These are phyloP conservation scores for Manis javanica DNA, from an alignment of 2,797 vertebrate genomes.

Conservation along the genomic window DNA sequence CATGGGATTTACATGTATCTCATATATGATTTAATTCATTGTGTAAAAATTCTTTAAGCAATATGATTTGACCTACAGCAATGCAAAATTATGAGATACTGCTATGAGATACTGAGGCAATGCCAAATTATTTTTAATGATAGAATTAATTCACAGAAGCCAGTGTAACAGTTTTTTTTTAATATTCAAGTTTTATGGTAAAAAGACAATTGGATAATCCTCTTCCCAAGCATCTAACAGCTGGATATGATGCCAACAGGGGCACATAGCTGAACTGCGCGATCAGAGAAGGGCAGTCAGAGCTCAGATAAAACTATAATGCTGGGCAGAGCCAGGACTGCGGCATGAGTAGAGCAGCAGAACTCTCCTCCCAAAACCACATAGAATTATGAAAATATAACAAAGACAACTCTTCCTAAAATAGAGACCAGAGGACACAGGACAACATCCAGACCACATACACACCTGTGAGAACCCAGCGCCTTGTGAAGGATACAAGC, in stretches of 20 bases:
- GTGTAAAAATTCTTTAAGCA: neutral
- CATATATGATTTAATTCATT: neutral
- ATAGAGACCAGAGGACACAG: too few relatives aligned
- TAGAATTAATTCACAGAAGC: neutral
- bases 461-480: too few relatives aligned
- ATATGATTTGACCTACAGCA: conserved; percentile 12
- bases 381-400: too few relatives aligned
- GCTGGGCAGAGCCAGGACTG: too few relatives aligned
- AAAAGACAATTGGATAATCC: neutral
- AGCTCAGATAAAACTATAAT: neutral
- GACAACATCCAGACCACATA: too few relatives aligned
- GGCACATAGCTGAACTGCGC: neutral
- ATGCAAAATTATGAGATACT: conserved; percentile 8
- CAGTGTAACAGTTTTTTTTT: neutral
- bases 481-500: too few relatives aligned
- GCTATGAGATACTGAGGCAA: neutral
- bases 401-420: too few relatives aligned
- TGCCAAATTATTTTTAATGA: neutral
- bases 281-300: neutral
- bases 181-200: neutral
- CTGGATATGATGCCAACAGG: neutral
- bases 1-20: neutral
- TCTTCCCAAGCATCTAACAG: neutral
- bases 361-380: too few relatives aligned
- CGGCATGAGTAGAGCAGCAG: too few relatives aligned